phyloP scores from a whole-genome alignment of 2,797 vertebrate genomes.

The Calcarius lapponicus region DNA sequence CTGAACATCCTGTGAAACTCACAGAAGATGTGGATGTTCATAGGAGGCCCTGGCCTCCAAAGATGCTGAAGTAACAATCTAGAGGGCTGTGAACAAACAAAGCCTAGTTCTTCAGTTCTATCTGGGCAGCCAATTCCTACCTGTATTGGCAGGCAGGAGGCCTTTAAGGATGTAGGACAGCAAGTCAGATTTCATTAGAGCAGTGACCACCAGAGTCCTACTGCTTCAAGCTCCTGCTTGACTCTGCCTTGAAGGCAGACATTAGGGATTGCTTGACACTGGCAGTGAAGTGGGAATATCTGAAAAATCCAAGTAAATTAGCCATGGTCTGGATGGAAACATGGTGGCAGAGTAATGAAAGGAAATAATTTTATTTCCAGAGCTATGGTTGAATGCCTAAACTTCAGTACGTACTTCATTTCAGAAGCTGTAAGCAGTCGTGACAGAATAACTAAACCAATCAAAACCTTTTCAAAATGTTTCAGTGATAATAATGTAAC shows the following conservation, averaged over 20 bases:
- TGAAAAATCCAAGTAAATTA: neutral
- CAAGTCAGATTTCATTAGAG: neutral
- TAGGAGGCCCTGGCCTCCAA: neutral
- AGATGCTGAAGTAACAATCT: neutral
- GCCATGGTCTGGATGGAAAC: neutral
- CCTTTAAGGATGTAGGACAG: neutral
- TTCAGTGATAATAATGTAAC: neutral
- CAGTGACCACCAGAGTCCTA: neutral
- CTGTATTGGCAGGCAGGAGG: neutral
- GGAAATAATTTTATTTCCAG: neutral
- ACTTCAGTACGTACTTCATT: neutral
- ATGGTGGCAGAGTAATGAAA: neutral
- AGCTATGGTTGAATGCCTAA: neutral
- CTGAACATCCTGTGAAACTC: neutral
- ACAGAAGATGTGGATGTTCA: rapidly evolving
- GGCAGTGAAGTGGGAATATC: neutral
- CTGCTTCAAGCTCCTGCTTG: neutral
- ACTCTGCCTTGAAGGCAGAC: neutral
- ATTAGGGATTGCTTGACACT: neutral
- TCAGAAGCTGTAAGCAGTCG: neutral
- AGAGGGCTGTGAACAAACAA: neutral
- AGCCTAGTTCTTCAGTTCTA: rapidly evolving
- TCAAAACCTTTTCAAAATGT: neutral
- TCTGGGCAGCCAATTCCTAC: neutral
- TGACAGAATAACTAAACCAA: neutral